A percentile compares a stretch with the other conserved stretches of the same genome.
Evolutionary conservation across 1,140 invertebrate genomes (phyloP).

Genomic region (Epicauta chinensis): DNA sequence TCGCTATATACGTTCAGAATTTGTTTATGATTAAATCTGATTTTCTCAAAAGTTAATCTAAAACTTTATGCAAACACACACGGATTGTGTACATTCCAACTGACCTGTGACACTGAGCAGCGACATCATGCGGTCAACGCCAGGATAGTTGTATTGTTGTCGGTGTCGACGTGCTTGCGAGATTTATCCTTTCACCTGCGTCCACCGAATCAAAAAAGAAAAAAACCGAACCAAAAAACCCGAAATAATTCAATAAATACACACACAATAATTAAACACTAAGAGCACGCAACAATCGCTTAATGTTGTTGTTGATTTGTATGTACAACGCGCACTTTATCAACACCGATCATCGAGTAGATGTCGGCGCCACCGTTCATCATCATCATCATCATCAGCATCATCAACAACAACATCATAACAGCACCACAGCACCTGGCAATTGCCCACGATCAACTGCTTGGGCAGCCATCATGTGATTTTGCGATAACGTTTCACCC

Average conservation of each 20-base stretch:
- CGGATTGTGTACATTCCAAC: too few relatives aligned
- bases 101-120: conserved; percentile 33
- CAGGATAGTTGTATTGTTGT: too few relatives aligned
- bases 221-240: too few relatives aligned
- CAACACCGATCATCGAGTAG: background rate
- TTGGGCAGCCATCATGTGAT: conserved; percentile 19
- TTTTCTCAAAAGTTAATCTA: too few relatives aligned
- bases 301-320: background rate
- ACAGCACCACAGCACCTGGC: conserved; percentile 19
- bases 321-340: conserved; percentile 13
- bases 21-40: background rate
- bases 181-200: conserved; percentile 4
- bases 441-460: conserved; percentile 17
- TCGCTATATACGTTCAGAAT: background rate
- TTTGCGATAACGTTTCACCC: background rate
- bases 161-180: background rate
- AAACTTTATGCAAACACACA: too few relatives aligned
- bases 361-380: too few relatives aligned
- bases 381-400: too few relatives aligned
- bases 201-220: too few relatives aligned
- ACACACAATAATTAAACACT: conserved; percentile 11
- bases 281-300: background rate
- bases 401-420: background rate
- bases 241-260: background rate
- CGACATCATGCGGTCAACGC: conserved; percentile 27